These are phyloP conservation scores for Neostethus bicornis DNA, from an alignment of 2,797 vertebrate species.

Conservation along the genomic window DNA sequence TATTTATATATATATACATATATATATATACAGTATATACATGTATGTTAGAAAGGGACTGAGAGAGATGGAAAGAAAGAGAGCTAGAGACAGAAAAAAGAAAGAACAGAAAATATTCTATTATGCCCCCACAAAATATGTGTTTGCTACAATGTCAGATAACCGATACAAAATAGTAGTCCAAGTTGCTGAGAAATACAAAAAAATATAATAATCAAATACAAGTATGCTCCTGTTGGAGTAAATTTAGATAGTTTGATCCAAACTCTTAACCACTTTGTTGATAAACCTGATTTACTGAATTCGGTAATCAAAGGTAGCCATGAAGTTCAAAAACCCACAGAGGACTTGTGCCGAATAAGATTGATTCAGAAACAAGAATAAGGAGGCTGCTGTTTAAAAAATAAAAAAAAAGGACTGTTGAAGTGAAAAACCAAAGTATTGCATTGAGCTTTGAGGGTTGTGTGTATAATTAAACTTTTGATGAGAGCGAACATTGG, in stretches of 20 bases:
- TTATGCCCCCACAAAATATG: too few species aligned
- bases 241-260: too few species aligned
- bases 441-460: neutral
- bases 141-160: too few species aligned
- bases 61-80: too few species aligned
- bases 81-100: too few species aligned
- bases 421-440: neutral
- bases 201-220: neutral
- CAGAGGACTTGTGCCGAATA: neutral
- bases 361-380: neutral
- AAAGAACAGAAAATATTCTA: too few species aligned
- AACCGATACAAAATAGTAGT: too few species aligned
- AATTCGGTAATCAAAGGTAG: neutral
- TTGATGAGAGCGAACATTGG: neutral
- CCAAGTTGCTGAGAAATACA: too few species aligned
- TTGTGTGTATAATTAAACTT: neutral
- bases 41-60: too few species aligned
- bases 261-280: neutral
- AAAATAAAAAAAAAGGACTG: neutral
- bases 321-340: neutral
- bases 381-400: neutral
- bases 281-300: neutral
- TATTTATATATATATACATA: too few species aligned
- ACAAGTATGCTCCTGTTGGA: neutral
- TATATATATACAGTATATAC: too few species aligned